These are phyloP conservation scores for Paramormyrops kingsleyae DNA, from an alignment of 2,113 vertebrate genomes.

Conservation along the genomic window DNA sequence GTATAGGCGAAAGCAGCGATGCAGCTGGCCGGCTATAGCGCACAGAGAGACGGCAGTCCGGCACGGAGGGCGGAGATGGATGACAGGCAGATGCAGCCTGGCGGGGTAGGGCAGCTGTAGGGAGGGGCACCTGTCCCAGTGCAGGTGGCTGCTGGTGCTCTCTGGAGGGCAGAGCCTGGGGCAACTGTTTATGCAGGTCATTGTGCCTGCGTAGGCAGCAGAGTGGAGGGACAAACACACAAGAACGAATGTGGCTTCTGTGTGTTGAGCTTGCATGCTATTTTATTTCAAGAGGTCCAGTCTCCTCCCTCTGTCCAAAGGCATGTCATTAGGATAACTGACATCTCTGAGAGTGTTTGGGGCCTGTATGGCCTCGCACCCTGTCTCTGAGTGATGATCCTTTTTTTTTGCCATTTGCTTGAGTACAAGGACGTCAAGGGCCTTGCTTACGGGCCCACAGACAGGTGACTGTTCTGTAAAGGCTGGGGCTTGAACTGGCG, in stretches of 20 bases:
- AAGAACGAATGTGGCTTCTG: neutral
- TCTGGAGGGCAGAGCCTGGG: neutral
- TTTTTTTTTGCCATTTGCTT: neutral
- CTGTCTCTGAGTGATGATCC: neutral
- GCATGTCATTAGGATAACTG: neutral
- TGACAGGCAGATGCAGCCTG: conserved; percentile 11
- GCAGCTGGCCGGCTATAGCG: neutral
- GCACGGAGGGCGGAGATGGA: conserved; percentile 11
- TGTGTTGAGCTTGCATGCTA: neutral
- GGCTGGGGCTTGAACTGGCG: neutral
- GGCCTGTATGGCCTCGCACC: neutral
- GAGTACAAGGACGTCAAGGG: neutral
- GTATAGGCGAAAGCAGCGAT: neutral
- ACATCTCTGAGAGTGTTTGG: neutral
- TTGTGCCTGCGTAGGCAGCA: conserved; percentile 5
- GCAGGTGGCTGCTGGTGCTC: conserved; percentile 11
- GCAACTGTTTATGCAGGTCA: conserved; percentile 24
- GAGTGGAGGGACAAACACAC: neutral
- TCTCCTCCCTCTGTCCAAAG: neutral
- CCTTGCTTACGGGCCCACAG: neutral
- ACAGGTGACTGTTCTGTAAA: neutral
- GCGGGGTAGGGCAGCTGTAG: conserved; percentile 4
- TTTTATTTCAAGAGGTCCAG: neutral
- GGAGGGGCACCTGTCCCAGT: neutral
- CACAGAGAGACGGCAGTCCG: neutral